phyloP scores from a whole-genome alignment of 2,888 invertebrate species.

The Yponomeuta malinellus region DNA sequence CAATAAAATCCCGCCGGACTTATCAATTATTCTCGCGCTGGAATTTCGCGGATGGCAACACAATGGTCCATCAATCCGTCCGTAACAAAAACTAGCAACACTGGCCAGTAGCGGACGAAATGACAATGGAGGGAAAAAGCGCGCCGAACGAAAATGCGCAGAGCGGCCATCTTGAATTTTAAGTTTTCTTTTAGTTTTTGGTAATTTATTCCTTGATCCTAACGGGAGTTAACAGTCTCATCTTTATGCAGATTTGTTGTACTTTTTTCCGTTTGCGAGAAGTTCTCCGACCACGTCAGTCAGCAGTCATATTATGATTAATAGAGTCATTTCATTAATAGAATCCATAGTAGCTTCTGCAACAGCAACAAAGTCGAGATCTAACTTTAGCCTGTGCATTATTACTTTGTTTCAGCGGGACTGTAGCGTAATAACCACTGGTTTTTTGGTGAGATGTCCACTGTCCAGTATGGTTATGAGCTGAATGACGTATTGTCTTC shows the following conservation, averaged over 20 bases:
- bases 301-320: too few relatives aligned
- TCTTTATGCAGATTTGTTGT: background rate
- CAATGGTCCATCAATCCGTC: slow-evolving; percentile 64
- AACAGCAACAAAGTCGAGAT: too few relatives aligned
- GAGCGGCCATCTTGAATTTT: background rate
- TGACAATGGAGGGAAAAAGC: background rate
- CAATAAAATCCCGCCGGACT: slow-evolving; percentile 27
- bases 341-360: too few relatives aligned
- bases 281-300: too few relatives aligned
- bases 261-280: background rate
- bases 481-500: too few relatives aligned
- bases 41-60: slow-evolving; percentile 60
- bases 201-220: background rate
- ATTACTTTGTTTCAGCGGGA: too few relatives aligned
- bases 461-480: too few relatives aligned
- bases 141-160: background rate
- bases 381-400: too few relatives aligned
- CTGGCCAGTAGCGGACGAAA: background rate
- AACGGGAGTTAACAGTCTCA: background rate
- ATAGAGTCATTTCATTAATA: too few relatives aligned
- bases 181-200: background rate
- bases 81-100: slow-evolving; percentile 1
- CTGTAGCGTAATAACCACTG: too few relatives aligned
- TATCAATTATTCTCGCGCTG: slow-evolving; percentile 58
- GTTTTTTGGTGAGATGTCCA: too few relatives aligned